Base-by-base conservation (phyloP, 2,888 invertebrate species). In the Camptogramma bilineatum region DNA sequence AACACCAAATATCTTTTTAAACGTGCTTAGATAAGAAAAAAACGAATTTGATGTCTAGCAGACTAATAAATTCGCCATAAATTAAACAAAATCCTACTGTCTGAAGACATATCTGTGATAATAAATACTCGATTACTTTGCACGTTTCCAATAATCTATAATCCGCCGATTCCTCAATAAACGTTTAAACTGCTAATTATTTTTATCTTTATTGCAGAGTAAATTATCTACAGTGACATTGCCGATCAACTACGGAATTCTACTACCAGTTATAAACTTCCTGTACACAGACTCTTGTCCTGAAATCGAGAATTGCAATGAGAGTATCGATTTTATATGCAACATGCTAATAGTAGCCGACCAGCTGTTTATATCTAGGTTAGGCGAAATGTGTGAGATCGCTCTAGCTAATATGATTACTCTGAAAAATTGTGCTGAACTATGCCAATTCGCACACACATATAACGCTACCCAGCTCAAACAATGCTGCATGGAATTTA, bases 311-410 rank as follows among this genome's bases (percentile, higher is more conserved):
- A 94, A 87, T 62, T 94, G 94, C 42, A 66, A 50, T 5, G 94
- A 95, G 54, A 95, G 96, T 78, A 90, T 95, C 0, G 97, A 97
- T 78, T 94, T 95, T 63, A 93, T 96, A 69, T 96, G 96, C 83
- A 96, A 96, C 79, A 94, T 97, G 79, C 91, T 98, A 21, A 94
- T 96, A 8, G 94, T 96, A 10, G 96, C 97, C 21, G 98, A 98
- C 82, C 97, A 97, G 77, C 94, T 97, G 34, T 95, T 98, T 69
- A 94, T 97, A 5, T 90, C 93, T 1, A 87, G 96, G 10, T 90
- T 98, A 9, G 95, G 96, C 71, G 95, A 96, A 82, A 94, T 96
- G 85, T 96, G 97, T 85, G 96, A 96, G 83, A 88, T 95, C 1
- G 88, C 95, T 0, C 83, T 97, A 34, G 93, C 95, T 0, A 94